A percentile compares a stretch with the other conserved stretches of the same genome.
Conservation (phyloP, 1,140 invertebrate species). For the Liolophura sinensis region DNA sequence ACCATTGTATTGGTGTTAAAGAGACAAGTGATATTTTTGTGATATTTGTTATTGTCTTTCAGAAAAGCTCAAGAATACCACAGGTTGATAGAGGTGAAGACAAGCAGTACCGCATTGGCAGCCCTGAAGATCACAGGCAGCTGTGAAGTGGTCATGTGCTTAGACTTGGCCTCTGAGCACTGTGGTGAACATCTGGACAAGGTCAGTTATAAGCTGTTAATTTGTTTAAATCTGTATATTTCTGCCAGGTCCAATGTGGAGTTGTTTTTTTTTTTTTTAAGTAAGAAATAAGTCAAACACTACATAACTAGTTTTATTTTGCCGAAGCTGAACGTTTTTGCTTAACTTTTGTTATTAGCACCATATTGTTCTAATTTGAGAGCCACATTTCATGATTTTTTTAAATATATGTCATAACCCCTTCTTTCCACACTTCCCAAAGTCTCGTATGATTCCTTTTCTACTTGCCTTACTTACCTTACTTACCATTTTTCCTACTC, state of each 20-base stretch:
- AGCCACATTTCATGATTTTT: too few relatives aligned
- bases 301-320: background rate
- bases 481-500: too few relatives aligned
- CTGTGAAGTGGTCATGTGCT: constrained; percentile 27
- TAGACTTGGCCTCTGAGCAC: constrained; percentile 26
- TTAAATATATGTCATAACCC: too few relatives aligned
- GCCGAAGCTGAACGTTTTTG: background rate
- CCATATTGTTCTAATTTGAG: too few relatives aligned
- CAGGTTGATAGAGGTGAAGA: constrained; percentile 20
- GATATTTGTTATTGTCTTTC: constrained; percentile 3
- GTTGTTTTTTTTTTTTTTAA: background rate
- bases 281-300: background rate
- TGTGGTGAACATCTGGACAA: constrained; percentile 21
- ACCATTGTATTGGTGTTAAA: too few relatives aligned
- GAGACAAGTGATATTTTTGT: too few relatives aligned
- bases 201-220: constrained; percentile 8
- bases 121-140: constrained; percentile 26
- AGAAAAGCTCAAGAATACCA: constrained; percentile 32
- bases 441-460: too few relatives aligned
- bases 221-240: background rate
- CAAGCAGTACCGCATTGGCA: constrained; percentile 14
- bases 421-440: too few relatives aligned
- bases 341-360: background rate
- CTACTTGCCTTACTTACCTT: too few relatives aligned
- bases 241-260: background rate